Evolutionary conservation across 2,797 vertebrate genomes (phyloP).

Genomic region (Allobates femoralis): DNA sequence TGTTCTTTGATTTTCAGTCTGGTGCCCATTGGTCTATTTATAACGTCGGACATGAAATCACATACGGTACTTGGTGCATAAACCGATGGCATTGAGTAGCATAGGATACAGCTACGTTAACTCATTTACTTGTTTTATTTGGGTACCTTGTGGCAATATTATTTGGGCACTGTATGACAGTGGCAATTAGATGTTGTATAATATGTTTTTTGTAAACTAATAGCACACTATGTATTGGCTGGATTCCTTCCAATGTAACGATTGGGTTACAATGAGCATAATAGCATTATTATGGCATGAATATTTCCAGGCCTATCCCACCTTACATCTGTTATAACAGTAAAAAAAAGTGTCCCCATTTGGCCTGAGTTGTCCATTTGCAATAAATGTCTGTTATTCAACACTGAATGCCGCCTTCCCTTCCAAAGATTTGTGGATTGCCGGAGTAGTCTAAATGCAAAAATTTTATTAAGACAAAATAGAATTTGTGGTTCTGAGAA

Average conservation of each 20-base stretch:
- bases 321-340: neutral
- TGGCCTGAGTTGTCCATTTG: neutral
- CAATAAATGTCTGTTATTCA: neutral
- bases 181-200: neutral
- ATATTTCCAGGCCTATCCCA: too few relatives aligned
- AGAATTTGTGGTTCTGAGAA: conserved; percentile 26
- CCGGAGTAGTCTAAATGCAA: neutral
- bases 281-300: neutral
- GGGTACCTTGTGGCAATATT: neutral
- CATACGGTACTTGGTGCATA: neutral
- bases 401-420: neutral
- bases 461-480: neutral
- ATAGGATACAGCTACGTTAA: too few relatives aligned
- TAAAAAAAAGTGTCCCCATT: neutral
- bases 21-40: neutral
- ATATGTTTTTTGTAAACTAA: neutral
- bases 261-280: neutral
- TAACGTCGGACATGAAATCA: neutral
- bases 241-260: neutral
- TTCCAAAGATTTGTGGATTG: neutral
- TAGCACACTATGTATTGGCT: neutral
- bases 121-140: neutral
- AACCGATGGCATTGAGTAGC: neutral
- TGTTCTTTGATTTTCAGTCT: neutral
- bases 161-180: neutral